phyloP scores from a whole-genome alignment of 2,888 invertebrate species.

The Hemaris fuciformis region DNA sequence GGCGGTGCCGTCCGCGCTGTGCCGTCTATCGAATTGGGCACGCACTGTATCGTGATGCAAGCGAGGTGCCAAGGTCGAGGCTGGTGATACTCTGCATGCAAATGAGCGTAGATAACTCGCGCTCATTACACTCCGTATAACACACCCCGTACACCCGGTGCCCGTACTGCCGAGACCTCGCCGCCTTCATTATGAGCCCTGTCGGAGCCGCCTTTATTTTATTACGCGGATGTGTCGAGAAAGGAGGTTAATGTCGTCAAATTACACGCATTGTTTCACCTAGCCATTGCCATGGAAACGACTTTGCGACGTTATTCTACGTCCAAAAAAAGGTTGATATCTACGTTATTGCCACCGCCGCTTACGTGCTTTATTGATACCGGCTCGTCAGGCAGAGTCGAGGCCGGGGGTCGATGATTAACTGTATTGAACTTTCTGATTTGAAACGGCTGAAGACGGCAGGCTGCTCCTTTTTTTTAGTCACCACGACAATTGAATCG shows the following conservation, averaged over 20 bases:
- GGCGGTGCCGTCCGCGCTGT: constrained; percentile 6
- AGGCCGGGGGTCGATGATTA: background rate
- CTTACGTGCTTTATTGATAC: constrained; percentile 6
- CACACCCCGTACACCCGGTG: constrained; percentile 52
- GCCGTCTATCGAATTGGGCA: constrained; percentile 21
- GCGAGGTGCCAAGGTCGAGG: constrained; percentile 73
- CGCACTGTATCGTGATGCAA: constrained; percentile 43
- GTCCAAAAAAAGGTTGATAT: constrained; percentile 7
- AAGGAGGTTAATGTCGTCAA: constrained; percentile 72
- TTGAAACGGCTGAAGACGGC: background rate
- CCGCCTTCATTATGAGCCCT: constrained; percentile 60
- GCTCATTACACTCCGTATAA: constrained; percentile 62
- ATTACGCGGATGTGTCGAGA: constrained; percentile 69
- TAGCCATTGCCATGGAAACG: constrained; percentile 60
- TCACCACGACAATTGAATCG: background rate
- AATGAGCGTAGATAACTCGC: constrained; percentile 75
- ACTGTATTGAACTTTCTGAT: background rate
- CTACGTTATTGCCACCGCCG: background rate
- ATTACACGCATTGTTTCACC: constrained; percentile 73
- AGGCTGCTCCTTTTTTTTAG: background rate
- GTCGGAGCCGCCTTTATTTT: constrained; percentile 68
- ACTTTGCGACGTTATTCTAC: constrained; percentile 35
- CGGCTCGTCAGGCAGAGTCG: constrained; percentile 12
- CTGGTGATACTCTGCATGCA: constrained; percentile 69
- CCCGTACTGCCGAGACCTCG: constrained; percentile 53